A percentile compares a stretch with the other conserved stretches of the same genome.
Conservation (phyloP, 2,113 vertebrate species). For the Grantiella picta region DNA sequence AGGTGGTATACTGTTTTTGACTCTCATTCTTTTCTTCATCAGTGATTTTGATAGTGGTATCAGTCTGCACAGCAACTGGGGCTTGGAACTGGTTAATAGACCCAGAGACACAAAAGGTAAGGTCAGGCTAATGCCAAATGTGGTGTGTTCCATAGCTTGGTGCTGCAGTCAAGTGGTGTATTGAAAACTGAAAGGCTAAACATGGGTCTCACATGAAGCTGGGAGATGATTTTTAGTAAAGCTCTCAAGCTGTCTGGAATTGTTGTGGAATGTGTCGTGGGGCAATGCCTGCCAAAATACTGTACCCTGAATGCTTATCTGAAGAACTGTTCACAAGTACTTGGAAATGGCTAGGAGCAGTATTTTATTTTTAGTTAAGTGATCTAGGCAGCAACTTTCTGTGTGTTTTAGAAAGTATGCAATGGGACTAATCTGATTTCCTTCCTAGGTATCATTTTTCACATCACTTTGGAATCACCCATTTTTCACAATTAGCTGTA, state of each 20-base stretch:
- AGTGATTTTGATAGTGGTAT: conserved; percentile 99
- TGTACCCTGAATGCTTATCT: not conserved
- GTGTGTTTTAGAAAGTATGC: not conserved
- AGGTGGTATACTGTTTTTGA: not conserved
- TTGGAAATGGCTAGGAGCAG: not conserved
- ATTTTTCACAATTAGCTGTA: conserved; percentile 97
- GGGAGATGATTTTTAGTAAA: not conserved
- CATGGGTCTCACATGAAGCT: not conserved
- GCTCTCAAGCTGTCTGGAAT: not conserved
- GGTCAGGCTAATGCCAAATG: not conserved
- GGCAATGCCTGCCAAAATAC: not conserved
- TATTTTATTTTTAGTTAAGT: not conserved
- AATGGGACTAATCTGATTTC: not conserved
- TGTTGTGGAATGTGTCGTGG: not conserved
- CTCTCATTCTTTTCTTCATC: conserved; percentile 50
- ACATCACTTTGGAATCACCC: conserved; percentile 98
- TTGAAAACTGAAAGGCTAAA: not conserved
- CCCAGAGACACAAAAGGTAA: conserved; percentile 96
- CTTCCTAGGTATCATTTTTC: conserved; percentile 92
- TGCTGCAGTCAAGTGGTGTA: not conserved
- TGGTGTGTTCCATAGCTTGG: not conserved
- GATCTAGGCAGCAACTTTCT: not conserved
- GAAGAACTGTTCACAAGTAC: not conserved
- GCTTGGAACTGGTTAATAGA: conserved; percentile 99
- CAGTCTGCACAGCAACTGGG: conserved; percentile 96